Percentiles rank a stretch among this genome's conserved stretches.
Evolutionary conservation across 1,140 invertebrate genomes (phyloP).

Genomic region (Lepidotrigona ventralis): DNA sequence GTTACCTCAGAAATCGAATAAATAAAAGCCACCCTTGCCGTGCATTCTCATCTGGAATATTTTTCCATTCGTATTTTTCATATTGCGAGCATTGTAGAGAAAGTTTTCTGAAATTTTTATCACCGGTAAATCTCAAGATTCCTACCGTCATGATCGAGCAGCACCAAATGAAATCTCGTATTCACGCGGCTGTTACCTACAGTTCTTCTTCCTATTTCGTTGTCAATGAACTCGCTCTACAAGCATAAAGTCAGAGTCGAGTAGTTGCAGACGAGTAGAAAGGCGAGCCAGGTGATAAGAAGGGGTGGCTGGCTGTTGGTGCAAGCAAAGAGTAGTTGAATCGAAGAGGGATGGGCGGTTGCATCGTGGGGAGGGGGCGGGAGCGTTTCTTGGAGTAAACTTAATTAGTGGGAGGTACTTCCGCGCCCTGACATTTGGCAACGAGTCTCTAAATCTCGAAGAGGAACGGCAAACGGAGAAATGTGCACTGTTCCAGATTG

Average conservation of each 20-base stretch:
- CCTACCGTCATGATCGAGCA: background rate
- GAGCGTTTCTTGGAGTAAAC: slow-evolving; percentile 67
- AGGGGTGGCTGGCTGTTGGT: background rate
- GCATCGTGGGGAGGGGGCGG: background rate
- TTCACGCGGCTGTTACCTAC: background rate
- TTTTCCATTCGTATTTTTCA: background rate
- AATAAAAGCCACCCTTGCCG: no score
- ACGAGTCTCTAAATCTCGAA: slow-evolving; percentile 69
- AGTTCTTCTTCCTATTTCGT: background rate
- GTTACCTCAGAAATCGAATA: no score
- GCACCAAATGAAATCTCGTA: background rate
- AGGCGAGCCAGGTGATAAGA: slow-evolving; percentile 44
- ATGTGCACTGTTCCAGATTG: slow-evolving; percentile 63
- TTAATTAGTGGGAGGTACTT: slow-evolving; percentile 69
- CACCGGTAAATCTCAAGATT: background rate
- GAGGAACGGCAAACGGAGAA: slow-evolving; percentile 57
- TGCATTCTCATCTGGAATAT: no score
- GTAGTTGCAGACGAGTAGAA: background rate
- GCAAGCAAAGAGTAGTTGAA: slow-evolving; percentile 24
- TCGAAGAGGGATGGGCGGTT: slow-evolving; percentile 21
- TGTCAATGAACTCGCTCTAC: slow-evolving; percentile 57
- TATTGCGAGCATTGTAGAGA: no score
- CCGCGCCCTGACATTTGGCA: slow-evolving; percentile 69
- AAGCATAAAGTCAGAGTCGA: slow-evolving; percentile 39
- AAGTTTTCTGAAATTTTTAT: background rate